Conservation (phyloP, 2,888 invertebrate species). For the Protodeltote pygarga region DNA sequence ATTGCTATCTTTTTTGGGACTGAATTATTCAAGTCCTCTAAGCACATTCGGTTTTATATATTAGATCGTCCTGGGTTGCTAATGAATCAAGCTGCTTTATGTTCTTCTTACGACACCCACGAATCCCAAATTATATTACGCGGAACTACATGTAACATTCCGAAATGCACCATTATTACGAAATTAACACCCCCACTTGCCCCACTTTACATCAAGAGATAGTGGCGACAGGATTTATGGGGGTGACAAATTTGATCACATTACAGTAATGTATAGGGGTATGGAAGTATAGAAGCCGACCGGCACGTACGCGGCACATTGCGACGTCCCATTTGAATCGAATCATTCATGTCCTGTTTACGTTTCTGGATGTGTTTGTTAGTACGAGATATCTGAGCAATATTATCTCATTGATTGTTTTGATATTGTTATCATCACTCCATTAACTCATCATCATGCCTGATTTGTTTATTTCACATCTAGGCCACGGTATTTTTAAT, state of each 20-base stretch:
- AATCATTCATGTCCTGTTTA: conserved; percentile 41
- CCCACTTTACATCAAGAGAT: conserved; percentile 48
- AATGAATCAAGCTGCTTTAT: neutral
- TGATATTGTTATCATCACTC: too few species aligned
- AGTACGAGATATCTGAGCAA: conserved; percentile 3
- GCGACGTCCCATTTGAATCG: conserved; percentile 30
- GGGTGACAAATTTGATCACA: conserved; percentile 68
- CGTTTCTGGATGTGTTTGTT: conserved; percentile 3
- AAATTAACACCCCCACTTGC: conserved; percentile 50
- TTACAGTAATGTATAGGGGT: conserved; percentile 66
- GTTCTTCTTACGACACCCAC: neutral
- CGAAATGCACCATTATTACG: conserved; percentile 21
- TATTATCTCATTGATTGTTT: too few species aligned
- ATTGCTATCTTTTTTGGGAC: neutral
- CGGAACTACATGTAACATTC: too few species aligned
- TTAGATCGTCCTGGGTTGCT: neutral
- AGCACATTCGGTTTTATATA: neutral
- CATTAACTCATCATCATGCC: too few species aligned
- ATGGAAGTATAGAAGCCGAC: conserved; percentile 28
- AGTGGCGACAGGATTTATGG: conserved; percentile 61
- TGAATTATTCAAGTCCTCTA: neutral
- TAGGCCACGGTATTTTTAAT: too few species aligned
- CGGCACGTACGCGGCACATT: conserved; percentile 46
- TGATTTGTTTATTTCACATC: too few species aligned
- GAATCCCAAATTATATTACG: too few species aligned